Evolutionary conservation across 2,797 vertebrate species (phyloP).

Genomic region (Cygnus olor): DNA sequence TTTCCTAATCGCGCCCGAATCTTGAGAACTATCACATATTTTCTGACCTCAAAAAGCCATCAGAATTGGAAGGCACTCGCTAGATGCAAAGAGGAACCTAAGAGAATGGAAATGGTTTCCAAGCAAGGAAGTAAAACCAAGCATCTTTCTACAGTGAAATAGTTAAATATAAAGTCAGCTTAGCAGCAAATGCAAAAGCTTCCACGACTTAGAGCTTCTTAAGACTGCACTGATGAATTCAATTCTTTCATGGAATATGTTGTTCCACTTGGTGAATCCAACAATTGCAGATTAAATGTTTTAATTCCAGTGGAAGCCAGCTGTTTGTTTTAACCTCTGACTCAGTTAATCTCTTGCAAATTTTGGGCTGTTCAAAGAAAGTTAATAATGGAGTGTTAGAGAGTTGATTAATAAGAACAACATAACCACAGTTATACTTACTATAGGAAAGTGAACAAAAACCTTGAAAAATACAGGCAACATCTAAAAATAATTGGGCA

Average conservation of each 20-base stretch:
- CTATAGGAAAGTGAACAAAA: constrained; percentile 38
- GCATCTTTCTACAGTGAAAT: neutral
- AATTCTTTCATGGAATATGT: constrained; percentile 48
- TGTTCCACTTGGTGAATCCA: constrained; percentile 56
- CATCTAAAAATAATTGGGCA: neutral
- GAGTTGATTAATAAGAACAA: constrained; percentile 66
- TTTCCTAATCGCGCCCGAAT: neutral
- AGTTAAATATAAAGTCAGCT: neutral
- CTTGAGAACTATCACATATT: neutral
- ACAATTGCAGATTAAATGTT: constrained; percentile 59
- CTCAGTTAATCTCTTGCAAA: constrained; percentile 74
- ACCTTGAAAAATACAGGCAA: constrained; percentile 5
- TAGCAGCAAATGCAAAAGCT: constrained; percentile 29
- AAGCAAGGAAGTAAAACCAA: neutral
- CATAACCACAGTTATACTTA: constrained; percentile 52
- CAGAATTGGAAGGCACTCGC: neutral
- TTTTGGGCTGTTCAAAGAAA: constrained; percentile 64
- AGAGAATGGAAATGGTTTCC: neutral
- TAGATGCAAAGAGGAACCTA: neutral
- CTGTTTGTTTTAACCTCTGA: constrained; percentile 72
- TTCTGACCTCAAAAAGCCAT: neutral
- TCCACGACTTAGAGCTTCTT: constrained; percentile 8
- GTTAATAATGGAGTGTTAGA: constrained; percentile 69
- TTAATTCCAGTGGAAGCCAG: constrained; percentile 55
- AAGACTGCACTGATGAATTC: constrained; percentile 7